Evolutionary conservation across 1,140 invertebrate genomes (phyloP).

Genomic region (Branchinecta lindahli): DNA sequence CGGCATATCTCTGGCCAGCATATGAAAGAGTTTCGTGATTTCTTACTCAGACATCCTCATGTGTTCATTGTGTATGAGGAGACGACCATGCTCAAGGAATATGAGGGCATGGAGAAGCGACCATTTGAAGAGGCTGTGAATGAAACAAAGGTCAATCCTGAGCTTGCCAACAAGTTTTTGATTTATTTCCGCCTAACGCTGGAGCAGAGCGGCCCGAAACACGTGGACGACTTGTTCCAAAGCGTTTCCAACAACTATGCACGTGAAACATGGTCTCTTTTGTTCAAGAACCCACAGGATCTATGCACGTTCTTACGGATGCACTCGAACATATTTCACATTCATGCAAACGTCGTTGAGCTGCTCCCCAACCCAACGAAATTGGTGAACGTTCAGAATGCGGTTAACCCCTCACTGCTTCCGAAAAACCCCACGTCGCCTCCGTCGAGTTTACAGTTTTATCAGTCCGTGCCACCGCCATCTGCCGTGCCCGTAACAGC

Average conservation of each 20-base stretch:
- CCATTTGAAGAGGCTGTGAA: slow-evolving; percentile 42
- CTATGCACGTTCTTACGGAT: slow-evolving; percentile 71
- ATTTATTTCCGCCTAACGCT: slow-evolving; percentile 59
- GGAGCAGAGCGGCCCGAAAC: slow-evolving; percentile 56
- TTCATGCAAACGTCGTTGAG: slow-evolving; percentile 73
- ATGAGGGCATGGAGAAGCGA: slow-evolving; percentile 41
- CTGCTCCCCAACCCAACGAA: slow-evolving; percentile 31
- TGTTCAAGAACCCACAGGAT: slow-evolving; percentile 73
- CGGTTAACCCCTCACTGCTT: not conserved
- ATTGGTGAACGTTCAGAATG: slow-evolving; percentile 30
- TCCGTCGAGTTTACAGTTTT: slow-evolving; percentile 25
- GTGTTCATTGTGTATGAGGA: slow-evolving; percentile 75
- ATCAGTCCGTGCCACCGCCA: slow-evolving; percentile 29
- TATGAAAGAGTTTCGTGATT: slow-evolving; percentile 83
- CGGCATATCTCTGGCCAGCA: slow-evolving; percentile 84
- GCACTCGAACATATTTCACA: slow-evolving; percentile 74
- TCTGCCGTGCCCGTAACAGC: slow-evolving; percentile 12
- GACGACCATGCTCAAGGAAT: slow-evolving; percentile 53
- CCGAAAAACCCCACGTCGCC: slow-evolving; percentile 24
- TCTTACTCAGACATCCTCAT: slow-evolving; percentile 65
- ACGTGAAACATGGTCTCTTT: slow-evolving; percentile 43
- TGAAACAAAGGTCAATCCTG: slow-evolving; percentile 17
- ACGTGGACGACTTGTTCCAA: slow-evolving; percentile 70
- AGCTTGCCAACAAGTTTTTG: slow-evolving; percentile 31
- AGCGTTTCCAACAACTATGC: slow-evolving; percentile 46